Evolutionary conservation across 2,888 invertebrate species (phyloP).

Genomic region (Lepidonotus clava): DNA sequence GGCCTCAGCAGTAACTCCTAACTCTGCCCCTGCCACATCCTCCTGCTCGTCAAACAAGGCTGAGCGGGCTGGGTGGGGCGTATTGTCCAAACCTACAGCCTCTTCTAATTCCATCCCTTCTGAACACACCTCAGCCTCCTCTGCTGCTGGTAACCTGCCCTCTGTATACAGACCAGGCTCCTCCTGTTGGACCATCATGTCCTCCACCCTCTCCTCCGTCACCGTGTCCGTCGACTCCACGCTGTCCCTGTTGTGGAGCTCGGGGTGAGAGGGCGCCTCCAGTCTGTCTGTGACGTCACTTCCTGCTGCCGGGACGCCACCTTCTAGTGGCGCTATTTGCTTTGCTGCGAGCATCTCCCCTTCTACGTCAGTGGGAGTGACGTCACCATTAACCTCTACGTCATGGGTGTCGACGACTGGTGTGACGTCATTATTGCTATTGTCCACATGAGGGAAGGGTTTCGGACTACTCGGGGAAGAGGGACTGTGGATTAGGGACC

Average conservation of each 20-base stretch:
- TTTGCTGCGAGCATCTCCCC: background rate
- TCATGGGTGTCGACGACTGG: too few relatives aligned
- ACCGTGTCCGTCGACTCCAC: constrained; percentile 29
- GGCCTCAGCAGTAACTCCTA: background rate
- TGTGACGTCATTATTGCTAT: background rate
- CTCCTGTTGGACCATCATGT: background rate
- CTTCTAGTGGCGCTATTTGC: background rate
- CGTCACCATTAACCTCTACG: too few relatives aligned
- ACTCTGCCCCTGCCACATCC: too few relatives aligned
- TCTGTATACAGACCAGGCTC: background rate
- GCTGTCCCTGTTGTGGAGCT: background rate
- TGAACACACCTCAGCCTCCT: background rate
- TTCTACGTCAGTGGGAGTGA: too few relatives aligned
- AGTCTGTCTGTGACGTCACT: background rate
- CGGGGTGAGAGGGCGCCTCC: background rate
- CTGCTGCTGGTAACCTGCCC: background rate
- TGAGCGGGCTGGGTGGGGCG: too few relatives aligned
- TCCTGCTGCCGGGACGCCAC: background rate
- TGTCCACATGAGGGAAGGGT: background rate
- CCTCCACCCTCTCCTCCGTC: background rate
- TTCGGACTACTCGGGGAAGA: constrained; percentile 25
- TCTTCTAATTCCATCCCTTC: too few relatives aligned
- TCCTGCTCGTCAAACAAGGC: constrained; percentile 15
- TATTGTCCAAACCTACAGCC: too few relatives aligned
- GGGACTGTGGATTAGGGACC: constrained; percentile 36